Evolutionary conservation across 2,797 vertebrate genomes (phyloP).

Genomic region (Nyctibius grandis): DNA sequence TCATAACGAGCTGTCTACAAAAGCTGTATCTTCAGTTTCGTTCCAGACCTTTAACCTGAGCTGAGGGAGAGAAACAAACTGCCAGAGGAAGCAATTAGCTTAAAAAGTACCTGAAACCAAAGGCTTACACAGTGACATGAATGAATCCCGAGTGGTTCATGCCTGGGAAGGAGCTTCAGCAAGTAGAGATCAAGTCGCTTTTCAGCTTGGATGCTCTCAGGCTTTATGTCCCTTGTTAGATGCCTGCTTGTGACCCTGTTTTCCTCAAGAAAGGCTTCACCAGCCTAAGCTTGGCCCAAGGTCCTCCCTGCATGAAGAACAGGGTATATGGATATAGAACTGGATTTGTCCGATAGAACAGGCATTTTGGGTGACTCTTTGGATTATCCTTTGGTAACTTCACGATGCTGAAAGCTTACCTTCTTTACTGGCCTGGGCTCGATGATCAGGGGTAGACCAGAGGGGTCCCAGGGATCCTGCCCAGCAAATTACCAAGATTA

Average conservation of each 20-base stretch:
- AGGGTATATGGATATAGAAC: background rate
- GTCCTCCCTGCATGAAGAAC: background rate
- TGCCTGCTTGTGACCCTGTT: background rate
- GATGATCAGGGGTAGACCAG: fast-evolving
- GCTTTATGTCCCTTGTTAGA: background rate
- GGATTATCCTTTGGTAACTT: background rate
- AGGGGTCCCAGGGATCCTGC: background rate
- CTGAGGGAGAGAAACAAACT: background rate
- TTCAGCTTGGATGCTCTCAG: background rate
- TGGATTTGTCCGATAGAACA: background rate
- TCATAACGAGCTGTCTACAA: background rate
- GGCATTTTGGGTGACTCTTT: background rate
- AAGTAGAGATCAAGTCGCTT: background rate
- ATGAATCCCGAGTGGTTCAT: background rate
- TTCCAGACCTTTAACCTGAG: background rate
- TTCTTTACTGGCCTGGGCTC: background rate
- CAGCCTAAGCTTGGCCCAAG: background rate
- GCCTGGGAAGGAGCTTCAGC: background rate
- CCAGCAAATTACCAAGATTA: fast-evolving
- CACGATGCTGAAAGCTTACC: background rate
- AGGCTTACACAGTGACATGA: background rate
- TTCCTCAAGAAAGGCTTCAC: background rate
- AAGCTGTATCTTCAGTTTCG: background rate
- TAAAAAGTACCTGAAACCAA: background rate
- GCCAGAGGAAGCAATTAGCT: background rate